Conservation (phyloP, 2,888 invertebrate genomes). For the Smittia sp. region DNA sequence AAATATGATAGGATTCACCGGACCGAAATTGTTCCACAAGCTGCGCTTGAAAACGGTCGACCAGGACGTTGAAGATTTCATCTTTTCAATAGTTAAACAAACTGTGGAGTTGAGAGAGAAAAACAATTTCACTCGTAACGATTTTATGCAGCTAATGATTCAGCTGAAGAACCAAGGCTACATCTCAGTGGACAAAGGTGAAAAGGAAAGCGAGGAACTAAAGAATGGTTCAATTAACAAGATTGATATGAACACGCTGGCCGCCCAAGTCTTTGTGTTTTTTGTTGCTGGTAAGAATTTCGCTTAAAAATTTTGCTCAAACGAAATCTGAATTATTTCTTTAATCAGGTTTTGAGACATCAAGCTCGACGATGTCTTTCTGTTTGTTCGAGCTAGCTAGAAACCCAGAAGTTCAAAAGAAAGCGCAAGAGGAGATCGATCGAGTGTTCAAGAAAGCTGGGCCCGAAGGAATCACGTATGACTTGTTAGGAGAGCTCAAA, state of each 20-base stretch:
- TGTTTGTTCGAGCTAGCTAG: slow-evolving; percentile 53
- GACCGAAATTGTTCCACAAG: slow-evolving; percentile 24
- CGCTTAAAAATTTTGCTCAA: slow-evolving; percentile 50
- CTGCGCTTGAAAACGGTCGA: neutral
- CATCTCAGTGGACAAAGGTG: slow-evolving; percentile 29
- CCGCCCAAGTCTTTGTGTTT: neutral
- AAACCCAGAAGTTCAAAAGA: slow-evolving; percentile 50
- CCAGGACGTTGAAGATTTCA: slow-evolving; percentile 18
- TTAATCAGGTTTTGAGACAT: slow-evolving; percentile 55
- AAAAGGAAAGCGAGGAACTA: slow-evolving; percentile 14
- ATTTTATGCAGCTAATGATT: slow-evolving; percentile 55
- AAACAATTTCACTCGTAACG: slow-evolving; percentile 51
- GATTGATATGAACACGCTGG: neutral
- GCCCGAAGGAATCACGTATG: neutral
- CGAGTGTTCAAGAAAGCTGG: slow-evolving; percentile 43
- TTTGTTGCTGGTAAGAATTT: slow-evolving; percentile 3
- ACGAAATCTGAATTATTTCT: slow-evolving; percentile 50
- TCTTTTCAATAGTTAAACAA: slow-evolving; percentile 43
- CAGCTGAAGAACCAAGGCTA: slow-evolving; percentile 50
- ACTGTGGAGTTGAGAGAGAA: slow-evolving; percentile 54
- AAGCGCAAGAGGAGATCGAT: slow-evolving; percentile 50
- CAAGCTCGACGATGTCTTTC: slow-evolving; percentile 52
- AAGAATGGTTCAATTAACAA: neutral
- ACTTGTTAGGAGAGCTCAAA: neutral
- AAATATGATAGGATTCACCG: slow-evolving; percentile 45